A percentile compares a stretch with the other conserved stretches of the same genome.
These are phyloP conservation scores for Catamblyrhynchus diadema DNA, from an alignment of 2,797 vertebrate species.

Conservation along the genomic window DNA sequence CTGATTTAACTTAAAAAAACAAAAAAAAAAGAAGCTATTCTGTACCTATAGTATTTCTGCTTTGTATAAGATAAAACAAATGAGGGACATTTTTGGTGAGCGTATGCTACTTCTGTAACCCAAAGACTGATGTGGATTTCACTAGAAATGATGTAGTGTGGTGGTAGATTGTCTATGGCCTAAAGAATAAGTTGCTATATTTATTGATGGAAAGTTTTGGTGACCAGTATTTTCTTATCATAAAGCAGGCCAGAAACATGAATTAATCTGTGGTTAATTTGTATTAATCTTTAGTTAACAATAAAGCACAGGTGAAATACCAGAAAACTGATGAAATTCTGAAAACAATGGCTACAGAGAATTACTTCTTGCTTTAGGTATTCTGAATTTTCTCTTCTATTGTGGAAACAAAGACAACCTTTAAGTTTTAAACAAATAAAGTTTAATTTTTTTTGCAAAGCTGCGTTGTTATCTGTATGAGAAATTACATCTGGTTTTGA, in stretches of 20 bases:
- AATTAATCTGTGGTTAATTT: neutral
- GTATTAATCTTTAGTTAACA: neutral
- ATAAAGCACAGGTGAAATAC: neutral
- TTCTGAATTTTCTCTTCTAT: neutral
- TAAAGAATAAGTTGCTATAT: neutral
- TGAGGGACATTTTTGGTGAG: neutral
- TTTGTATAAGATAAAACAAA: neutral
- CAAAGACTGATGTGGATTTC: neutral
- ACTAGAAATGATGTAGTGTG: neutral
- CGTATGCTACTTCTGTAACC: neutral
- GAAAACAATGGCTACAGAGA: neutral
- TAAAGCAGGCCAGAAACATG: neutral
- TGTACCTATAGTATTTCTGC: neutral
- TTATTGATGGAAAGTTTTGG: neutral
- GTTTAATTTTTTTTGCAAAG: neutral
- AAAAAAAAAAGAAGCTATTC: neutral
- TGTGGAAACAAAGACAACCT: neutral
- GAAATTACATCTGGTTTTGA: neutral
- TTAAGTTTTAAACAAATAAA: neutral
- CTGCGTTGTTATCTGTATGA: neutral
- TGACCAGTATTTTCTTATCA: neutral
- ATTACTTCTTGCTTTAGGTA: neutral
- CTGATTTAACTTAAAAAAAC: neutral
- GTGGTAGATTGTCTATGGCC: neutral
- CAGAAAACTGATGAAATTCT: neutral